Conservation (phyloP, 2,797 vertebrate genomes). For the Hemitrygon akajei region DNA sequence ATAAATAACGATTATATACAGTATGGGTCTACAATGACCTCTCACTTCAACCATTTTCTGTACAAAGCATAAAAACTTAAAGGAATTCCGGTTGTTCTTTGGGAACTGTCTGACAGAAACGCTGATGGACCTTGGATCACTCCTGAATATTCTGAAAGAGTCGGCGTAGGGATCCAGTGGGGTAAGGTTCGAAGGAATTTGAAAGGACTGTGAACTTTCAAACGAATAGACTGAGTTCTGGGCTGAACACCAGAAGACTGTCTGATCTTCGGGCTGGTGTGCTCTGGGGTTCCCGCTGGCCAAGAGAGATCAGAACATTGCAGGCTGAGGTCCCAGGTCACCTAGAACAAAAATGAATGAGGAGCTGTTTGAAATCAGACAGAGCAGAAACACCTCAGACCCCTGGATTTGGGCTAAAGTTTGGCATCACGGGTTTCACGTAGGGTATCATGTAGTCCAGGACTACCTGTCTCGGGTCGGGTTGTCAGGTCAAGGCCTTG, state of each 20-base stretch:
- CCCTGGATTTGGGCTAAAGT: no score
- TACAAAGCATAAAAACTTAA: not conserved
- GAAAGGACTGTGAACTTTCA: not conserved
- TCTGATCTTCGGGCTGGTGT: not conserved
- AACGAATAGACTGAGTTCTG: not conserved
- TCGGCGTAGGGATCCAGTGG: not conserved
- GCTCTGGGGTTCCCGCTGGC: not conserved
- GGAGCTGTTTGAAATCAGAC: no score
- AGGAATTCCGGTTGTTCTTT: not conserved
- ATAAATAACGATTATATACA: not conserved
- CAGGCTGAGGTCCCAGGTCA: not conserved
- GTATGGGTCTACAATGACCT: not conserved
- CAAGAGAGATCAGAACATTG: not conserved
- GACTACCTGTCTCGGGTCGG: no score
- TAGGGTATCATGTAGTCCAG: no score
- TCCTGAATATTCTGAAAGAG: not conserved
- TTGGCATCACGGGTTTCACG: no score
- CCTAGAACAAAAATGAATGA: not conserved
- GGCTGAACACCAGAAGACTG: no score
- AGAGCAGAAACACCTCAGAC: no score
- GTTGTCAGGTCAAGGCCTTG: no score
- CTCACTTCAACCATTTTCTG: not conserved
- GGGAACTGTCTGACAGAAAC: not conserved
- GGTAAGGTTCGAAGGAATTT: not conserved
- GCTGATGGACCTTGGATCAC: not conserved